A percentile compares a stretch with the other conserved stretches of the same genome.
Conservation (phyloP, 2,113 vertebrate species). For the Eubucco bourcierii region DNA sequence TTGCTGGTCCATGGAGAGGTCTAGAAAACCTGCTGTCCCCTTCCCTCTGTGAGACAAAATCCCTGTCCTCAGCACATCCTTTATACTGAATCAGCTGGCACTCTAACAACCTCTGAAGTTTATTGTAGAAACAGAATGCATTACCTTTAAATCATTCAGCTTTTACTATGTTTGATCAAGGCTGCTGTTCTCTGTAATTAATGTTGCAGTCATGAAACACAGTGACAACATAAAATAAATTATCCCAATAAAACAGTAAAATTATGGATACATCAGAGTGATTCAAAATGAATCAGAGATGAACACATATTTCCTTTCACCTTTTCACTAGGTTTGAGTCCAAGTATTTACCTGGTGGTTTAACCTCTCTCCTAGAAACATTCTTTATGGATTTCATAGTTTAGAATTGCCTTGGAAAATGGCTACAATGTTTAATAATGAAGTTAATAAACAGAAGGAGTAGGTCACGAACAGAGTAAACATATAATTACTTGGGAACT, state of each 20-base stretch:
- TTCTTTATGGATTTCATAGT: not conserved
- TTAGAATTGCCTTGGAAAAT: not conserved
- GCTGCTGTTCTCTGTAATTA: constrained; percentile 1
- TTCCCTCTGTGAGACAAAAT: not conserved
- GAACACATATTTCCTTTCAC: not conserved
- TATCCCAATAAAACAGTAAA: constrained; percentile 52
- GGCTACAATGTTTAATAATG: not conserved
- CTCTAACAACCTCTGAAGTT: constrained; percentile 22
- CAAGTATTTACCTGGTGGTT: not conserved
- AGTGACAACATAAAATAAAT: constrained; percentile 47
- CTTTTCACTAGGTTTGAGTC: not conserved
- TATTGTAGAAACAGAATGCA: constrained; percentile 18
- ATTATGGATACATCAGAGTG: not conserved
- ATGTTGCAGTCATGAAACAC: constrained; percentile 8
- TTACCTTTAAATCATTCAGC: constrained; percentile 14
- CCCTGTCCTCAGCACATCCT: constrained; percentile 31
- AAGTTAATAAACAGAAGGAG: not conserved
- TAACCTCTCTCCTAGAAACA: not conserved
- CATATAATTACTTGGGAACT: not conserved
- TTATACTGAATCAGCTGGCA: constrained; percentile 51
- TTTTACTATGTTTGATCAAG: constrained; percentile 27
- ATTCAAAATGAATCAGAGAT: constrained; percentile 1
- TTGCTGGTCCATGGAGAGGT: not conserved
- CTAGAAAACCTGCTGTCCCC: not conserved
- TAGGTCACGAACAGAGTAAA: not conserved